Conservation (phyloP, 2,797 vertebrate species). For the Miichthys miiuy region DNA sequence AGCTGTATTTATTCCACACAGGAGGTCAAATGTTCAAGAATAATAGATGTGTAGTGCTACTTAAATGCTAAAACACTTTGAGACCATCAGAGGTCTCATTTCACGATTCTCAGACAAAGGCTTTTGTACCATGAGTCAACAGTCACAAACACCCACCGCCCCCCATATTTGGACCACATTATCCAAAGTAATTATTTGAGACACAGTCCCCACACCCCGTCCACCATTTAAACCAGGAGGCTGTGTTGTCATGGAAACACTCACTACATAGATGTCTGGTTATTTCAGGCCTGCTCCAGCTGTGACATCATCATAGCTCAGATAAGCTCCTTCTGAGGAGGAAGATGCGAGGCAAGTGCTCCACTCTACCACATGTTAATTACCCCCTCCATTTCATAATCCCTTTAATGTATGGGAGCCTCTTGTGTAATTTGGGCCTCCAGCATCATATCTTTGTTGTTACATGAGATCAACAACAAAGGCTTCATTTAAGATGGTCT, state of each 20-base stretch:
- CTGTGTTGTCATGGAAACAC: conserved; percentile 81
- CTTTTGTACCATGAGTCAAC: conserved; percentile 58
- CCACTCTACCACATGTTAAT: conserved; percentile 50
- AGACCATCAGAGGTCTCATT: conserved; percentile 22
- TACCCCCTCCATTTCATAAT: conserved; percentile 43
- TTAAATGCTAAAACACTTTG: conserved; percentile 27
- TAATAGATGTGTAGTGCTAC: neutral
- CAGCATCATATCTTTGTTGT: conserved; percentile 35
- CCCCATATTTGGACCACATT: conserved; percentile 57
- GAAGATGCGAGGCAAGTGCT: conserved; percentile 54
- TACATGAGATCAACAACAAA: conserved; percentile 36
- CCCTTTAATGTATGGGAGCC: conserved; percentile 54
- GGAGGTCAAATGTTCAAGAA: conserved; percentile 21
- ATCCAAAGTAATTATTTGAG: conserved; percentile 77
- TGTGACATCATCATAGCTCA: conserved; percentile 73
- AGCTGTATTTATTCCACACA: neutral
- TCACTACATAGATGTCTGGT: conserved; percentile 72
- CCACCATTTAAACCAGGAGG: conserved; percentile 72
- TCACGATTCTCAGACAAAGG: conserved; percentile 25
- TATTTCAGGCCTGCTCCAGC: conserved; percentile 70
- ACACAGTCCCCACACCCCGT: conserved; percentile 55
- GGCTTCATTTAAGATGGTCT: conserved; percentile 33
- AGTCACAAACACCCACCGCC: conserved; percentile 34
- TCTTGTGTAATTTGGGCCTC: conserved; percentile 38
- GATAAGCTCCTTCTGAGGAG: conserved; percentile 60